phyloP scores from a whole-genome alignment of 1,140 invertebrate genomes.

The Octopus sinensis region DNA sequence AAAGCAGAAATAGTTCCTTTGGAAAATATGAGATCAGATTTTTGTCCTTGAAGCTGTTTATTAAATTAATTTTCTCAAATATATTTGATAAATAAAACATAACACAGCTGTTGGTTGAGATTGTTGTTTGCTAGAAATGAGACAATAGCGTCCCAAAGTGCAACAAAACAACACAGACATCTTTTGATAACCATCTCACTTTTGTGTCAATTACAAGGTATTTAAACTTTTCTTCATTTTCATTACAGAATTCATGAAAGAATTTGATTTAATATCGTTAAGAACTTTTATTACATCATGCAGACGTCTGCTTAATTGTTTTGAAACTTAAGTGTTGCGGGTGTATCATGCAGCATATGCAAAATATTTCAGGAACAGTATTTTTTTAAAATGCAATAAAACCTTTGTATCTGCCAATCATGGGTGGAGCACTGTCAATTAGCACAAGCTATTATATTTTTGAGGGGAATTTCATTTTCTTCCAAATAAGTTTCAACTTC shows the following conservation, averaged over 20 bases:
- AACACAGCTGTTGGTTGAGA: background rate
- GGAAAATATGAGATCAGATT: background rate
- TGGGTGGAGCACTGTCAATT: too few species aligned
- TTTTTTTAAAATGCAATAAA: too few species aligned
- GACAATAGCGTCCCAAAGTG: background rate
- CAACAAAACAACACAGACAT: background rate
- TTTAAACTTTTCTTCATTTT: conserved; percentile 1
- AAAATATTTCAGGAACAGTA: too few species aligned
- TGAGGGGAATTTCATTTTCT: too few species aligned
- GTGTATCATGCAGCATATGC: too few species aligned
- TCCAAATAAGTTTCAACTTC: too few species aligned
- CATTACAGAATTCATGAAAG: background rate
- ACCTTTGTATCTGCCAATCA: too few species aligned
- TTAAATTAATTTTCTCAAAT: background rate
- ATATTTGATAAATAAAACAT: background rate
- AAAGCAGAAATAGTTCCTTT: background rate
- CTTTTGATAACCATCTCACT: background rate
- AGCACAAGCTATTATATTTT: too few species aligned
- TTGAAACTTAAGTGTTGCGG: too few species aligned
- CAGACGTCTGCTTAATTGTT: too few species aligned
- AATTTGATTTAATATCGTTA: background rate
- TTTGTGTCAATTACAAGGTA: background rate
- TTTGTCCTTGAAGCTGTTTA: background rate
- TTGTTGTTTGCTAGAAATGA: background rate
- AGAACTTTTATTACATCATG: background rate